These are phyloP conservation scores for Cepphus grylle DNA, from an alignment of 2,113 vertebrate genomes.

Conservation along the genomic window DNA sequence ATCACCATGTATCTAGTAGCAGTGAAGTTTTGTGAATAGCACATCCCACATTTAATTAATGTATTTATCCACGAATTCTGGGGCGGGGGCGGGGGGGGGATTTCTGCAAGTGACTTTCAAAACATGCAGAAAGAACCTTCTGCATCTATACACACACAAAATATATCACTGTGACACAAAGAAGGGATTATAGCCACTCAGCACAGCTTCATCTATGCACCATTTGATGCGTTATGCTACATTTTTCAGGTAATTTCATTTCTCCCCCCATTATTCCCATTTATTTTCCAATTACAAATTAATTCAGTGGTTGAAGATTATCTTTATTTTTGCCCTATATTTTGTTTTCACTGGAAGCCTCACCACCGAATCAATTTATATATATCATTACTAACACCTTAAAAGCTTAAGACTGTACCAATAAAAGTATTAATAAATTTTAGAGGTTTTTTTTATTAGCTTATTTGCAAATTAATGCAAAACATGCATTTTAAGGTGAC, in stretches of 20 bases:
- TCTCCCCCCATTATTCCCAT: neutral
- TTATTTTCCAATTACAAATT: neutral
- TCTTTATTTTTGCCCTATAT: neutral
- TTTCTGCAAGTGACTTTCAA: neutral
- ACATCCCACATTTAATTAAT: neutral
- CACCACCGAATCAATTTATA: neutral
- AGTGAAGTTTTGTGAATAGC: neutral
- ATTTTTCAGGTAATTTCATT: neutral
- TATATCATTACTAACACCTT: neutral
- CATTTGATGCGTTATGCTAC: neutral
- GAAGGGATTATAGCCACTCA: neutral
- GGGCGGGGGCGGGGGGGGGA: accelerated
- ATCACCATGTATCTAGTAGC: neutral
- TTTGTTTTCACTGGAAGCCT: neutral
- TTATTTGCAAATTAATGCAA: conserved; percentile 2
- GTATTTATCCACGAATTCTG: neutral
- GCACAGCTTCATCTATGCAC: neutral
- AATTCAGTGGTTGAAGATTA: neutral
- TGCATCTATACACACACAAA: neutral
- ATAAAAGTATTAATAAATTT: neutral
- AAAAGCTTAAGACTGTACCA: neutral
- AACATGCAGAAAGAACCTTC: neutral
- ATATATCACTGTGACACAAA: neutral
- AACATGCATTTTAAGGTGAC: neutral
- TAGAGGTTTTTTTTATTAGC: neutral